Evolutionary conservation across 1,140 invertebrate species (phyloP).

Genomic region (Drosophila subobscura): DNA sequence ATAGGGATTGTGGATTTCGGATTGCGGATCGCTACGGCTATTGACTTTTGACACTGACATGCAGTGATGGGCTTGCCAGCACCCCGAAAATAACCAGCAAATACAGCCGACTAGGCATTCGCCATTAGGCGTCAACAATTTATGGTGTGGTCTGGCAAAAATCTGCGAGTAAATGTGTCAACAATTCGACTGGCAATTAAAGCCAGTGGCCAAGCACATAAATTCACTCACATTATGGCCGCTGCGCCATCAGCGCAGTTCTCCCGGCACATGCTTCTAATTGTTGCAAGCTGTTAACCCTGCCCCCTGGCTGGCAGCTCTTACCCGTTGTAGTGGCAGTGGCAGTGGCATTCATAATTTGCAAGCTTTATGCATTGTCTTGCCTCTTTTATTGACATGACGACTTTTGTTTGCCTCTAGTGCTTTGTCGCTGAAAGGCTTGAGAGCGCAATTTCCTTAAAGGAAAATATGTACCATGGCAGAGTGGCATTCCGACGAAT

Average conservation of each 20-base stretch:
- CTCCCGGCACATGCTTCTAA: slow-evolving; percentile 34
- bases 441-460: slow-evolving; percentile 60
- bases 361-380: slow-evolving; percentile 61
- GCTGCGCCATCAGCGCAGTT: slow-evolving; percentile 25
- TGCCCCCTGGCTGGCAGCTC: slow-evolving; percentile 8
- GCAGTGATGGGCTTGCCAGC: slow-evolving; percentile 18
- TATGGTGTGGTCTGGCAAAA: slow-evolving; percentile 28
- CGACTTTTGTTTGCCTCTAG: slow-evolving; percentile 10
- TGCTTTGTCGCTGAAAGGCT: slow-evolving; percentile 26
- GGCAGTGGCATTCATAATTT: slow-evolving; percentile 41
- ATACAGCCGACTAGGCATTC: slow-evolving; percentile 12
- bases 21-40: slow-evolving; percentile 34
- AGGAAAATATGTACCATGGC: slow-evolving; percentile 31
- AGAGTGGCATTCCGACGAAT: too few relatives aligned
- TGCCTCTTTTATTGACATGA: slow-evolving; percentile 39
- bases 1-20: slow-evolving; percentile 10
- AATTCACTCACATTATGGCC: slow-evolving; percentile 42
- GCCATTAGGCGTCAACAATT: slow-evolving; percentile 41
- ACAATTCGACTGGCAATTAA: slow-evolving; percentile 55
- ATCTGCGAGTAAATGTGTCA: slow-evolving; percentile 56
- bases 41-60: slow-evolving; percentile 54
- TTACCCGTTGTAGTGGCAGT: neutral
- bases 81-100: neutral
- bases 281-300: slow-evolving; percentile 45
- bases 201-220: slow-evolving; percentile 46